These are phyloP conservation scores for Bambusicola thoracicus DNA, from an alignment of 2,113 vertebrate genomes.

Conservation along the genomic window DNA sequence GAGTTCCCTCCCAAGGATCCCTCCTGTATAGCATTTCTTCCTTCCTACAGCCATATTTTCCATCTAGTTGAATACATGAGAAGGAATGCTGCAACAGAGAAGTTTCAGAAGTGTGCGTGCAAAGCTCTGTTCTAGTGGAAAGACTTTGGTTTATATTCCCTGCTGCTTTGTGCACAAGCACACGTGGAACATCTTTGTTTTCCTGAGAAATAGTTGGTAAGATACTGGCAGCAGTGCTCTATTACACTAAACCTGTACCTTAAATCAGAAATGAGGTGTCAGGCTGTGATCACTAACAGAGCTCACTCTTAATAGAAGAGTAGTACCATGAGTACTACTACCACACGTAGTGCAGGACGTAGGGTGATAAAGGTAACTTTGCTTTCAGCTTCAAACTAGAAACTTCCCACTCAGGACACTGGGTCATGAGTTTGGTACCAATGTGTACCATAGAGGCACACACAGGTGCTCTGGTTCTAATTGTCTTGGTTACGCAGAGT, in stretches of 20 bases:
- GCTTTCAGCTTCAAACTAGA: conserved; percentile 15
- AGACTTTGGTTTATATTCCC: background rate
- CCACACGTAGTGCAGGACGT: background rate
- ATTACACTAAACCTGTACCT: background rate
- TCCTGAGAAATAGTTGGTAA: background rate
- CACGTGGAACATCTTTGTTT: background rate
- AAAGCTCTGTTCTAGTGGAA: background rate
- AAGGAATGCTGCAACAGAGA: background rate
- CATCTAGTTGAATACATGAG: background rate
- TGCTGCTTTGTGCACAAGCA: background rate
- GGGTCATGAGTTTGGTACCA: conserved; percentile 17
- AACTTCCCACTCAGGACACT: background rate
- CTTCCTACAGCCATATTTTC: background rate
- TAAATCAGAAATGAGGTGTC: background rate
- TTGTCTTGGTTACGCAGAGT: conserved; percentile 39
- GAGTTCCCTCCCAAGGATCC: background rate
- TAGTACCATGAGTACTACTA: too few species aligned
- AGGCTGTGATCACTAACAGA: background rate
- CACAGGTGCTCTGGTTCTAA: conserved; percentile 33
- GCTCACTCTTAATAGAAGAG: background rate
- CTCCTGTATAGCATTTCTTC: background rate
- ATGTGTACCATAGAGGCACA: background rate
- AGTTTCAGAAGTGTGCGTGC: background rate
- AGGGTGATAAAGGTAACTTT: conserved; percentile 1
- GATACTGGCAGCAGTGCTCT: background rate